Conservation (phyloP, 2,797 vertebrate species). For the Pangasius krempfi region DNA sequence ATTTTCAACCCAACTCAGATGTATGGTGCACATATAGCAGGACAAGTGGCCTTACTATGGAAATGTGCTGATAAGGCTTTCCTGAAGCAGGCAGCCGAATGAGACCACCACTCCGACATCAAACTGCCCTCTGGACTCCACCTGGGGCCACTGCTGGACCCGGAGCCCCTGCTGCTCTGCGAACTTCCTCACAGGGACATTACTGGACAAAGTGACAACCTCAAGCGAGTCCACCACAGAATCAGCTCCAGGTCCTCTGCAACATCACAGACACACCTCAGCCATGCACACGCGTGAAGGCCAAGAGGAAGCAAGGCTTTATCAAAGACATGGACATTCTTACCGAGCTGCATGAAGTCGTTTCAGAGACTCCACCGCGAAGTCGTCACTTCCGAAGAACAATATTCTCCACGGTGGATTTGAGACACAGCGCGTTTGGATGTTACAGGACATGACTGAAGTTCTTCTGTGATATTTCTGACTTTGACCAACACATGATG, state of each 20-base stretch:
- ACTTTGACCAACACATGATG: slow-evolving; percentile 2
- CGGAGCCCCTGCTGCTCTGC: slow-evolving; percentile 78
- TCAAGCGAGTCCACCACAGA: slow-evolving; percentile 81
- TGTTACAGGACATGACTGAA: background rate
- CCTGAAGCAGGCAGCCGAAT: slow-evolving; percentile 86
- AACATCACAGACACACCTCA: slow-evolving; percentile 33
- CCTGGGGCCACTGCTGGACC: slow-evolving; percentile 82
- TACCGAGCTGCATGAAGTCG: slow-evolving; percentile 79
- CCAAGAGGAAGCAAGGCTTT: background rate
- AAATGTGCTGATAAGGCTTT: slow-evolving; percentile 86
- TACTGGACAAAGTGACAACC: slow-evolving; percentile 81
- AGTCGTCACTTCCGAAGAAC: slow-evolving; percentile 89
- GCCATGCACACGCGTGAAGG: background rate
- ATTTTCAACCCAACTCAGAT: background rate
- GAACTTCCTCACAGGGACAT: slow-evolving; percentile 81
- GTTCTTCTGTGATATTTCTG: background rate
- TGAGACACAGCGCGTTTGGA: slow-evolving; percentile 29
- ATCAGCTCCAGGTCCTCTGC: slow-evolving; percentile 58
- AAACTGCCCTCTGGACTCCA: slow-evolving; percentile 73
- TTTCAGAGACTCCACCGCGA: slow-evolving; percentile 81
- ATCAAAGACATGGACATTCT: background rate
- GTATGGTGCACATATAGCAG: background rate
- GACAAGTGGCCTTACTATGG: slow-evolving; percentile 80
- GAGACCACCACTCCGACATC: slow-evolving; percentile 94
- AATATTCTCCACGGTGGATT: slow-evolving; percentile 84